Evolutionary conservation across 2,113 vertebrate genomes (phyloP).

Genomic region (Otis tarda): DNA sequence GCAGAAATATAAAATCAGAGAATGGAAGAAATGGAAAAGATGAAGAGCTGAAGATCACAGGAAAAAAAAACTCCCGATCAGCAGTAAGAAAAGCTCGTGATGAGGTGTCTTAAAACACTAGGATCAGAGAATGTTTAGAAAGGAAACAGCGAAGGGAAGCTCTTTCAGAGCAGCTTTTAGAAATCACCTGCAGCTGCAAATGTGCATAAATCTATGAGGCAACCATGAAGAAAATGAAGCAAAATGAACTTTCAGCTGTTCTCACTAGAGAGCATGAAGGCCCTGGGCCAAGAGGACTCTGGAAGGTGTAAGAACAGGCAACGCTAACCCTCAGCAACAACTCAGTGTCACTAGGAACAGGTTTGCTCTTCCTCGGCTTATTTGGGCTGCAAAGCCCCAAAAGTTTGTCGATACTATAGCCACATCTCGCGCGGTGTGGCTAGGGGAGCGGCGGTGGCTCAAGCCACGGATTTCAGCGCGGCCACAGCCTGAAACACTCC

Average conservation of each 20-base stretch:
- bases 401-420: accelerated
- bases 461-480: accelerated
- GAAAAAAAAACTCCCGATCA: neutral
- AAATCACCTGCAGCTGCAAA: neutral
- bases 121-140: neutral
- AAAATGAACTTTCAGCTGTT: neutral
- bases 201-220: accelerated
- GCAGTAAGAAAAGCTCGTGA: neutral
- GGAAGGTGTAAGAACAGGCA: neutral
- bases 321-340: accelerated
- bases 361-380: accelerated
- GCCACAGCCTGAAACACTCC: accelerated
- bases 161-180: neutral
- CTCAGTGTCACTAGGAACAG: accelerated
- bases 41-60: neutral
- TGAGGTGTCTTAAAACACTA: neutral
- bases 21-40: neutral
- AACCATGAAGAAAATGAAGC: neutral
- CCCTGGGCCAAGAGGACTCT: accelerated
- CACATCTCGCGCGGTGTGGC: accelerated
- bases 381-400: neutral
- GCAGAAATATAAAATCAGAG: neutral
- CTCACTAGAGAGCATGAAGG: accelerated
- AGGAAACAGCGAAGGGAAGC: neutral
- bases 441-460: accelerated